A percentile compares a stretch with the other conserved stretches of the same genome.
These are phyloP conservation scores for Pemphigus obesinymphae DNA, from an alignment of 1,140 invertebrate genomes.

Conservation along the genomic window DNA sequence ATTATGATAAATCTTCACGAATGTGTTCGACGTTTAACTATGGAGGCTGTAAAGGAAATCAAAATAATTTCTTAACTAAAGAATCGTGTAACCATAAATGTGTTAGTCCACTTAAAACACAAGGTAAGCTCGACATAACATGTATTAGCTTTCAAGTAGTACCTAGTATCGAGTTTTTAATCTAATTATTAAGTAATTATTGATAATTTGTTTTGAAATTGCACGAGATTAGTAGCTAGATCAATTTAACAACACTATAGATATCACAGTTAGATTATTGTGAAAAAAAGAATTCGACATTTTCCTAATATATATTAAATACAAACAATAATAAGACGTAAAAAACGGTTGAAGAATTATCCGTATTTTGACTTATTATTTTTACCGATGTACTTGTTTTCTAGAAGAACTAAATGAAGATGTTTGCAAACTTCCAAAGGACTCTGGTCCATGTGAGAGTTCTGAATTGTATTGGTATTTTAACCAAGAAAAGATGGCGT, in stretches of 20 bases:
- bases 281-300: too few species aligned
- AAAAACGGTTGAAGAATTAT: neutral
- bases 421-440: constrained; percentile 56
- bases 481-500: constrained; percentile 55
- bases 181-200: neutral
- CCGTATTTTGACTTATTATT: neutral
- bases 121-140: constrained; percentile 56
- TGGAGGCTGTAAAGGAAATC: constrained; percentile 86
- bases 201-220: neutral
- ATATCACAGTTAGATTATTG: neutral
- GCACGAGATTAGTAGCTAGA: neutral
- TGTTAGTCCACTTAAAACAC: constrained; percentile 63
- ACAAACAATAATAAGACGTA: neutral
- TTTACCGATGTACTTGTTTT: neutral
- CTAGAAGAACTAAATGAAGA: constrained; percentile 51
- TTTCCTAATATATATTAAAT: neutral
- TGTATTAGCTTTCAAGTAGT: neutral
- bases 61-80: constrained; percentile 79
- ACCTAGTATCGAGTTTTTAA: neutral
- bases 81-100: constrained; percentile 74
- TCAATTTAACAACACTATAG: neutral
- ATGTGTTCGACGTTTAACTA: constrained; percentile 75
- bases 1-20: constrained; percentile 66
- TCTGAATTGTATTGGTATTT: constrained; percentile 59
- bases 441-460: constrained; percentile 57